A percentile compares a stretch with the other conserved stretches of the same genome.
phyloP scores from a whole-genome alignment of 2,888 invertebrate genomes.

The Ischnura elegans region DNA sequence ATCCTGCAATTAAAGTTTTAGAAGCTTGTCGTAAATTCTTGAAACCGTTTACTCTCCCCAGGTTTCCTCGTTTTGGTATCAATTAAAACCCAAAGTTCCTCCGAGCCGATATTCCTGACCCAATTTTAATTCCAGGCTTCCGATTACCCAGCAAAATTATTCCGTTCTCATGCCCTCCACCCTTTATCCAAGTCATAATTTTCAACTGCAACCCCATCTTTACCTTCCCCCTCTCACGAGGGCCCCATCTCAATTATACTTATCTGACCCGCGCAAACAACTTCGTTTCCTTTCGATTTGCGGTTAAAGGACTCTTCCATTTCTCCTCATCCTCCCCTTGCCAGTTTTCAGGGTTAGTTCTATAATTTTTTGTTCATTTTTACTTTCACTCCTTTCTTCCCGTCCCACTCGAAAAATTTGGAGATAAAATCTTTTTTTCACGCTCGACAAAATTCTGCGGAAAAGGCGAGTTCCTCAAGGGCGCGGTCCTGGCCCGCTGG shows the following conservation, averaged over 20 bases:
- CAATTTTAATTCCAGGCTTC: not conserved
- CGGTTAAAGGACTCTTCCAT: not conserved
- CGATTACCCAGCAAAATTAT: not conserved
- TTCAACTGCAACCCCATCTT: not conserved
- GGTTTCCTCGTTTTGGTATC: not conserved
- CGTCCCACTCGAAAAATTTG: not conserved
- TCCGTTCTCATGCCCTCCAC: not conserved
- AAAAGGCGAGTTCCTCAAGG: not conserved
- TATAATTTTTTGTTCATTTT: not conserved
- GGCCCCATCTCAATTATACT: not conserved
- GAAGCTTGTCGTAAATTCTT: too few species aligned
- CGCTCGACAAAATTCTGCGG: not conserved
- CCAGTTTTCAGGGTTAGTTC: not conserved
- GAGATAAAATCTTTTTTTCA: slow-evolving; percentile 4
- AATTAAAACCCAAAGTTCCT: not conserved
- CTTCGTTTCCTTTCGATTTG: slow-evolving; percentile 10
- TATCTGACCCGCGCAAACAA: slow-evolving; percentile 14
- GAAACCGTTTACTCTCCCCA: too few species aligned
- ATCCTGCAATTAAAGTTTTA: too few species aligned
- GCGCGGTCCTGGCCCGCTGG: not conserved
- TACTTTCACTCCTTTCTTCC: not conserved
- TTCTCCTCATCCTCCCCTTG: too few species aligned
- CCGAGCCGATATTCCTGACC: not conserved
- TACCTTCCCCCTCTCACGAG: not conserved
- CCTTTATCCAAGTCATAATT: too few species aligned